Percentiles rank a stretch among this genome's conserved stretches.
Evolutionary conservation across 2,797 vertebrate genomes (phyloP).

Genomic region (Paramormyrops hopkinsi): DNA sequence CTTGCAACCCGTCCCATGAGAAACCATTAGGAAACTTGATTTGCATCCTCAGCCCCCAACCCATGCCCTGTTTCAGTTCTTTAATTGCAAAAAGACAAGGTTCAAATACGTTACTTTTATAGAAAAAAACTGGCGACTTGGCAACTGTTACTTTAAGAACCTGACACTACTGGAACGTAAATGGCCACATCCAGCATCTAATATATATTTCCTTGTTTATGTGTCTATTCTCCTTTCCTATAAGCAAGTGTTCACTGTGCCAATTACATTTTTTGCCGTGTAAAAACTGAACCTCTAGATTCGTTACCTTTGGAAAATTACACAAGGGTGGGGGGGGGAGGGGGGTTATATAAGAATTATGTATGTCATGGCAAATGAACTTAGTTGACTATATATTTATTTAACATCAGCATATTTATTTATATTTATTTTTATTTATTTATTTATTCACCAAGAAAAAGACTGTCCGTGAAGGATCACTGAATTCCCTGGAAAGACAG

Average conservation of each 20-base stretch:
- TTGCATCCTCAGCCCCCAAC: background rate
- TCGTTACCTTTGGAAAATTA: slow-evolving; percentile 12
- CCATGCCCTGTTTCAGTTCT: background rate
- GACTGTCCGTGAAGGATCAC: slow-evolving; percentile 28
- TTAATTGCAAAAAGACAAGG: background rate
- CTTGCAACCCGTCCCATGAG: background rate
- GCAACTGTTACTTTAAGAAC: background rate
- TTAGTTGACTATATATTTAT: slow-evolving; percentile 53
- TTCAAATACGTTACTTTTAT: background rate
- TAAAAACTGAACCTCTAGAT: slow-evolving; percentile 7
- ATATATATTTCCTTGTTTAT: slow-evolving; percentile 20
- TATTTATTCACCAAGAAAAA: slow-evolving; percentile 57
- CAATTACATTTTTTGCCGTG: slow-evolving; percentile 8
- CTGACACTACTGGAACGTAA: background rate
- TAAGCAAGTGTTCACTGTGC: slow-evolving; percentile 19
- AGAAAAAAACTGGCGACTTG: background rate
- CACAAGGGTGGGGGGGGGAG: background rate
- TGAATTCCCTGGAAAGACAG: background rate
- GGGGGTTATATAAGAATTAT: background rate
- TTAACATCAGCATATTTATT: slow-evolving; percentile 60
- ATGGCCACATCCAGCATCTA: background rate
- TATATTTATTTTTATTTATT: slow-evolving; percentile 70
- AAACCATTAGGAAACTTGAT: background rate
- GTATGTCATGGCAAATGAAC: slow-evolving; percentile 44
- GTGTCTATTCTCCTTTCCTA: slow-evolving; percentile 20